Evolutionary conservation across 1,140 invertebrate species (phyloP).

Genomic region (Drosophila lowei): DNA sequence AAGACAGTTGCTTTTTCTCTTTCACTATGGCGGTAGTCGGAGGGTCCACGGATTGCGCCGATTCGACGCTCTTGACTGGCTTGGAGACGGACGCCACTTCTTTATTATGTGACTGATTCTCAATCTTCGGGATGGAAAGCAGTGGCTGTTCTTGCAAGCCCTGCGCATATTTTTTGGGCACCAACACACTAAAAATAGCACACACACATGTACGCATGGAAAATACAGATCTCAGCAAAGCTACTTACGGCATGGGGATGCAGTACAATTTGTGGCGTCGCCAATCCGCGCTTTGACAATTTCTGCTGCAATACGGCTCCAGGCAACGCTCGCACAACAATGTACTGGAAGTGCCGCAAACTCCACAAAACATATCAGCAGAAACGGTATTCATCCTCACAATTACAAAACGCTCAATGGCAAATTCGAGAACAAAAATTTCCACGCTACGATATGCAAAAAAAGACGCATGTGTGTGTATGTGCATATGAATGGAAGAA

Average conservation of each 20-base stretch:
- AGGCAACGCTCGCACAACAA: conserved; percentile 63
- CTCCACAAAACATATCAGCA: conserved; percentile 5
- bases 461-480: no score
- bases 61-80: no score
- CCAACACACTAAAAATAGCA: no score
- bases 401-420: not conserved
- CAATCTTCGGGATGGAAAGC: no score
- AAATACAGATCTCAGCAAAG: not conserved
- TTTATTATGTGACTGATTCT: no score
- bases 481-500: no score
- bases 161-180: not conserved
- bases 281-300: conserved; percentile 55
- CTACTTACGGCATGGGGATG: conserved; percentile 62
- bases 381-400: conserved; percentile 2
- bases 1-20: not conserved
- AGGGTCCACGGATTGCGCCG: no score
- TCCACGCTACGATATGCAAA: no score
- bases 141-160: no score
- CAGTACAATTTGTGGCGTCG: conserved; percentile 56
- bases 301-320: conserved; percentile 46
- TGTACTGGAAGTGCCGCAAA: conserved; percentile 18
- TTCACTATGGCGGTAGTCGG: not conserved
- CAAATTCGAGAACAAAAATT: no score
- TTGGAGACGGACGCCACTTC: no score
- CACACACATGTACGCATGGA: no score